Conservation (phyloP, 2,797 vertebrate species). For the Setipinna tenuifilis region DNA sequence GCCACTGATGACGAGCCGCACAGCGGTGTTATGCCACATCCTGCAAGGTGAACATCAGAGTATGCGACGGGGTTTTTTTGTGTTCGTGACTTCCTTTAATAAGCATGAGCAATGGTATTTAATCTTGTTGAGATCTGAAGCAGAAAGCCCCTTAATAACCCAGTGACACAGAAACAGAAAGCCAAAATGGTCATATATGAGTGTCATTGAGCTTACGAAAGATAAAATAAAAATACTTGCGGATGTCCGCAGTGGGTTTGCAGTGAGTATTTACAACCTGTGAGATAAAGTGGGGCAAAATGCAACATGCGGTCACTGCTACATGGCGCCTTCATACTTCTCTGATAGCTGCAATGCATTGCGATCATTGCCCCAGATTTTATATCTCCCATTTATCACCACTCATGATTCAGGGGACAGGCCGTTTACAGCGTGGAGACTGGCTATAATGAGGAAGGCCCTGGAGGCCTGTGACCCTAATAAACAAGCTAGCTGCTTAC, state of each 20-base stretch:
- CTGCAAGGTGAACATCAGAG: not conserved
- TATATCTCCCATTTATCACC: not conserved
- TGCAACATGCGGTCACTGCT: not conserved
- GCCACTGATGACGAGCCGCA: not conserved
- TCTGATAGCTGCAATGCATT: not conserved
- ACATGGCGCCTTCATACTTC: not conserved
- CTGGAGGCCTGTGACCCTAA: not conserved
- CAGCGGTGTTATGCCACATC: not conserved
- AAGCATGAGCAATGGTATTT: not conserved
- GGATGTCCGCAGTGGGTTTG: not conserved
- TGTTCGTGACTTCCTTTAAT: not conserved
- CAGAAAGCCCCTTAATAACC: not conserved
- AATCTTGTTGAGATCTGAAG: not conserved
- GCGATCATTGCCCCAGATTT: not conserved
- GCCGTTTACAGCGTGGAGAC: not conserved
- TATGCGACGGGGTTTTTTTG: not conserved
- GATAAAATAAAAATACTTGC: not conserved
- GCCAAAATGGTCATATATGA: not conserved
- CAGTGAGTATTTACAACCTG: not conserved
- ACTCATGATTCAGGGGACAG: not conserved
- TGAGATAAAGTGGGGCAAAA: not conserved
- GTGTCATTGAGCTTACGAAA: no score
- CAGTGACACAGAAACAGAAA: not conserved
- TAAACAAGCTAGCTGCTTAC: not conserved
- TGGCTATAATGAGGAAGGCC: not conserved